These are phyloP conservation scores for Gambelia wislizenii DNA, from an alignment of 2,797 vertebrate genomes.

Conservation along the genomic window DNA sequence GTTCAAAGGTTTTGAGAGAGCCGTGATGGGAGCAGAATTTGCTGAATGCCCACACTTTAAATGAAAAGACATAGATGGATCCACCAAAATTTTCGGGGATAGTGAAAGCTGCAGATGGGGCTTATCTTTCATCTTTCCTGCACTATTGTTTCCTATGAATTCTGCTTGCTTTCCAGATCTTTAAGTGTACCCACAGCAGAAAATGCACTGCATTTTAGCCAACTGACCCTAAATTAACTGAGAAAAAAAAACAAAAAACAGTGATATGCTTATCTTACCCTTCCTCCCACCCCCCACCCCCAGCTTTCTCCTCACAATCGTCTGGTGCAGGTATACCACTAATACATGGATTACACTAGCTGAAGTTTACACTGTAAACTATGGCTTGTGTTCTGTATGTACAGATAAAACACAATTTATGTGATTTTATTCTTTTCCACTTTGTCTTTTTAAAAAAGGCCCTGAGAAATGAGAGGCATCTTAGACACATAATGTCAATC, in stretches of 20 bases:
- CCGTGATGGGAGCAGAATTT: slow-evolving; percentile 49
- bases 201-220: slow-evolving; percentile 34
- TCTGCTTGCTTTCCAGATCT: slow-evolving; percentile 35
- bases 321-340: background rate
- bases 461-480: background rate
- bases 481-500: background rate
- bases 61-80: slow-evolving; percentile 34
- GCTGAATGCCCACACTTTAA: slow-evolving; percentile 57
- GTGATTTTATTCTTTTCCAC: background rate
- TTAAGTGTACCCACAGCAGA: slow-evolving; percentile 56
- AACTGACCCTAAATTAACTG: background rate
- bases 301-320: background rate
- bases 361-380: background rate
- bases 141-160: slow-evolving; percentile 62
- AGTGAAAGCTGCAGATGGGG: background rate
- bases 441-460: background rate
- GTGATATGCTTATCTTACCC: slow-evolving; percentile 11
- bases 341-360: background rate
- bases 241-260: slow-evolving; percentile 44
- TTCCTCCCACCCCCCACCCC: background rate
- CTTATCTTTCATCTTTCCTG: slow-evolving; percentile 53
- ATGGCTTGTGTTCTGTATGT: background rate
- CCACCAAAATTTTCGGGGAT: slow-evolving; percentile 39
- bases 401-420: background rate
- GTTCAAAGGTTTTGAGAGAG: slow-evolving; percentile 54